A percentile compares a stretch with the other conserved stretches of the same genome.
Conservation (phyloP, 2,888 invertebrate species). For the Rotaria macrura region DNA sequence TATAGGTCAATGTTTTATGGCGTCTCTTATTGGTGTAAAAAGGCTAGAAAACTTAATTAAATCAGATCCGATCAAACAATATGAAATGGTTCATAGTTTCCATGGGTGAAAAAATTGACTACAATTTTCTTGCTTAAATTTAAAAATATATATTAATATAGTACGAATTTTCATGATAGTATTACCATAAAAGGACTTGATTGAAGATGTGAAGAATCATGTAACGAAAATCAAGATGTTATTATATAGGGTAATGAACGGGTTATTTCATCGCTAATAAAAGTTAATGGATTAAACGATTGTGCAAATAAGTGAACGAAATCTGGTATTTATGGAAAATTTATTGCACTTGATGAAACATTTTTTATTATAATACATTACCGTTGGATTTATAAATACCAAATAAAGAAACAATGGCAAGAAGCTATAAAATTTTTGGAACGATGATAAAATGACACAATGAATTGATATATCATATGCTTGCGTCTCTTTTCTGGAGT, state of each 20-base stretch:
- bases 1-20: constrained; percentile 98
- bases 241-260: constrained; percentile 96
- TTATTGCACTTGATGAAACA: constrained; percentile 82
- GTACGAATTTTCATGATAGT: constrained; percentile 92
- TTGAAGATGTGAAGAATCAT: constrained; percentile 75
- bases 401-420: constrained; percentile 65
- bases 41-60: constrained; percentile 98
- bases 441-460: no score
- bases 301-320: constrained; percentile 87
- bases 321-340: constrained; percentile 93
- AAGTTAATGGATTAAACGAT: constrained; percentile 78
- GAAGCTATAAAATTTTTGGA: no score
- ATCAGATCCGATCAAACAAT: constrained; percentile 85
- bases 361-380: constrained; percentile 57
- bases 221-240: constrained; percentile 72
- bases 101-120: constrained; percentile 61
- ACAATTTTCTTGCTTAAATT: no score
- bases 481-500: no score
- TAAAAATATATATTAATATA: constrained; percentile 45
- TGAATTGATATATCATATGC: no score
- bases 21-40: constrained; percentile 93
- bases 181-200: constrained; percentile 80
- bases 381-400: constrained; percentile 93
- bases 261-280: constrained; percentile 83
- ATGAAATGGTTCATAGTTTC: constrained; percentile 98